Evolutionary conservation across 2,113 vertebrate species (phyloP), one percentile per base, ranked within the genome.

Genomic region (Morone chrysops): DNA sequence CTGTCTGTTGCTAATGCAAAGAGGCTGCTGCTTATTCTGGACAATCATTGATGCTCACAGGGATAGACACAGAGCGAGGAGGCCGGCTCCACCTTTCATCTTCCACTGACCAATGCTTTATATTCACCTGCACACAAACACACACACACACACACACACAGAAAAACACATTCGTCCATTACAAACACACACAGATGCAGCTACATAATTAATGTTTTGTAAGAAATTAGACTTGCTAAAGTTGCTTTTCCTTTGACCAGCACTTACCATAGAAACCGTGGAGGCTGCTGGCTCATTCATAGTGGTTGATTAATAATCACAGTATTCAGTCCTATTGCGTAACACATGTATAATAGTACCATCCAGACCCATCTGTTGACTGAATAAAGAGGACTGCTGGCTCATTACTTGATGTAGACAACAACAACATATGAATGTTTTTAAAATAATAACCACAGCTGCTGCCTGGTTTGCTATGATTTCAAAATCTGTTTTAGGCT

Each of bases 221-320:
- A 67, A 84, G 38, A 79, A 88, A 87, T 88, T 88, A 92, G 59
- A 92, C 87, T 91, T 92, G 84, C 75, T 84, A 87, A 90, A 86
- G 68, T 70, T 62, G 67, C 60, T 54, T 68, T 72, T 74, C 60
- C 71, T 89, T 87, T 83, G 79, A 83, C 69, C 75, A 14, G 62
- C 31, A 31, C 13, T 82, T 22, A 22, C 45, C 74, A 80, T 63
- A 70, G 80, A 78, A 51, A 83, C 62, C 11, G 4, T 0, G 0
- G 14, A 25, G 45, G 69, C 1, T 75, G 75, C 67, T 83, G 25
- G 22, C 61, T 68, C 75, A 81, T 79, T 80, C 47, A 80, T 17
- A 40, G 62, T 17, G 38, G 45, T 41, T 74, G 43, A 71, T 84
- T 81, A 79, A 87, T 90, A 56, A 87, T 57, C 57, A 78, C 81